A percentile compares a stretch with the other conserved stretches of the same genome.
These are phyloP conservation scores for Carcharodon carcharias DNA, from an alignment of 2,797 vertebrate genomes.

Conservation along the genomic window DNA sequence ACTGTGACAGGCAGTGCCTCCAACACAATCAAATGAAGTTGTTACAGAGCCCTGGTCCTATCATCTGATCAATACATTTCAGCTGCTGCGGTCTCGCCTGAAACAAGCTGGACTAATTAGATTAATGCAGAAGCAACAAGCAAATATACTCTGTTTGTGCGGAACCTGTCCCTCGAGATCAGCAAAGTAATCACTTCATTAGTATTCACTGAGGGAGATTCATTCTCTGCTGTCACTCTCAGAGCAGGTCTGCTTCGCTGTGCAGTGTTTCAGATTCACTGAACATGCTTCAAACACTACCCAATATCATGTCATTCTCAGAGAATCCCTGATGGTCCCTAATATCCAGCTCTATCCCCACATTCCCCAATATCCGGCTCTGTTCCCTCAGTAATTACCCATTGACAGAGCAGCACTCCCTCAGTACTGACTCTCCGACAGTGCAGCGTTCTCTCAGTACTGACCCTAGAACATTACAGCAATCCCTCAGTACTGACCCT, in stretches of 20 bases:
- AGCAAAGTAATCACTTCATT: neutral
- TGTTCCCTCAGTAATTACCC: neutral
- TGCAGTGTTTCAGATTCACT: neutral
- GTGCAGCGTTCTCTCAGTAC: too few species aligned
- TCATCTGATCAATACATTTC: neutral
- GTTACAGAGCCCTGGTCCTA: neutral
- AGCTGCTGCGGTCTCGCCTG: neutral
- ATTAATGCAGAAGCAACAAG: neutral
- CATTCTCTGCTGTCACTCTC: neutral
- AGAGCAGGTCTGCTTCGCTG: neutral
- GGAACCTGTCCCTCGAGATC: neutral
- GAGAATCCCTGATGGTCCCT: neutral
- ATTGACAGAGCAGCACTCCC: too few species aligned
- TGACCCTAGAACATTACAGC: too few species aligned
- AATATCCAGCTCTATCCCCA: neutral
- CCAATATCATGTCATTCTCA: neutral
- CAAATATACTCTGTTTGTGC: neutral
- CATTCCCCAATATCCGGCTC: neutral
- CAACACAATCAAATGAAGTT: neutral
- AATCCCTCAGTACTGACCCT: too few species aligned
- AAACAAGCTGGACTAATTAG: neutral
- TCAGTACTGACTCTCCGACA: too few species aligned
- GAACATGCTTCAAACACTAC: neutral
- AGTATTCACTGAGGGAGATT: neutral
- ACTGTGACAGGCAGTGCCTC: neutral